phyloP scores from a whole-genome alignment of 2,888 invertebrate genomes.

The Meiosimyza platycephala region DNA sequence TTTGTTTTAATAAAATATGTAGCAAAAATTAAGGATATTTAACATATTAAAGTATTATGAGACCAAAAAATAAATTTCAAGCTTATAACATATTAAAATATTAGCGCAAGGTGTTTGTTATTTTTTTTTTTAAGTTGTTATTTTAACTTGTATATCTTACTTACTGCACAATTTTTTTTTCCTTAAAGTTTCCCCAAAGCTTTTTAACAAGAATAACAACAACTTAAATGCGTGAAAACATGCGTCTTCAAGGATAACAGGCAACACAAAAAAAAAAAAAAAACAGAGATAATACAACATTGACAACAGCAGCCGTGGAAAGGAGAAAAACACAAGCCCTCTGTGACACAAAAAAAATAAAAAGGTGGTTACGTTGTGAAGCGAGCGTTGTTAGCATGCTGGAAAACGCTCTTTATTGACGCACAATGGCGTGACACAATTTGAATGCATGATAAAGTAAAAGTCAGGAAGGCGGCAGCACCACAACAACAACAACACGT shows the following conservation, averaged over 20 bases:
- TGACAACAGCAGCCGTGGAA: not conserved
- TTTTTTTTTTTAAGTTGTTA: not conserved
- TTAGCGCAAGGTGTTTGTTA: conserved; percentile 21
- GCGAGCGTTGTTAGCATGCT: not conserved
- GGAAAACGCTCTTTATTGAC: not conserved
- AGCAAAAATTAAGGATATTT: too few species aligned
- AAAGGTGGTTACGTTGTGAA: too few species aligned
- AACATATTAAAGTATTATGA: not conserved
- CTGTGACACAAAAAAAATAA: not conserved
- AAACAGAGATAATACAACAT: not conserved
- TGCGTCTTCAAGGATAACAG: conserved; percentile 1
- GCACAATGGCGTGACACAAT: not conserved
- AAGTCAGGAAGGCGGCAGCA: not conserved
- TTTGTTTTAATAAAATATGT: too few species aligned
- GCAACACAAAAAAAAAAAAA: not conserved
- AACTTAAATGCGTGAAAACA: not conserved
- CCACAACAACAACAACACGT: not conserved
- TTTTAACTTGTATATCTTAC: not conserved
- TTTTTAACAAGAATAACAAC: not conserved
- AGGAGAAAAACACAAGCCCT: not conserved
- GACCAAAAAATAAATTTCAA: not conserved
- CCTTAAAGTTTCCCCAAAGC: not conserved
- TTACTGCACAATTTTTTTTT: not conserved
- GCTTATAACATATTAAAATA: conserved; percentile 2
- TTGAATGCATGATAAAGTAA: conserved; percentile 10